Conservation (phyloP, 2,113 vertebrate genomes). For the Irena cyanogastra region DNA sequence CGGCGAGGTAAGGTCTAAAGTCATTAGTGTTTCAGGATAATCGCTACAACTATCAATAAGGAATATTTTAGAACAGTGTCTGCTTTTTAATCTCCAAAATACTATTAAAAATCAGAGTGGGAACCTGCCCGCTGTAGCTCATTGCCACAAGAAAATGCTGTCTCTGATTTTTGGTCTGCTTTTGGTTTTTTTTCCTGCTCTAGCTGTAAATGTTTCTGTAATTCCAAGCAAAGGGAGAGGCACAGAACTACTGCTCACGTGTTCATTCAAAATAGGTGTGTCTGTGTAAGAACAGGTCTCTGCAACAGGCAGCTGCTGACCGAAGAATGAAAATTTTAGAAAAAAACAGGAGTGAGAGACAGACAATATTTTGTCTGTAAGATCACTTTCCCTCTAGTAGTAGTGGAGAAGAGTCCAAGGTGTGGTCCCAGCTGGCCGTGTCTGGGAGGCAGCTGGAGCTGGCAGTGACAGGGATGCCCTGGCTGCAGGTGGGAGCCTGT, state of each 20-base stretch:
- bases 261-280: too few relatives aligned
- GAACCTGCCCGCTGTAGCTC: background rate
- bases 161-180: background rate
- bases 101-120: background rate
- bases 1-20: background rate
- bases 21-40: background rate
- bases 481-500: background rate
- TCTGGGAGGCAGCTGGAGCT: background rate
- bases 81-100: background rate
- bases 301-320: background rate
- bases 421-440: background rate
- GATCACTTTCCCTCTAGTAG: background rate
- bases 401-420: fast-evolving
- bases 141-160: background rate
- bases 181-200: background rate
- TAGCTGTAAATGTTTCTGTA: background rate
- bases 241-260: background rate
- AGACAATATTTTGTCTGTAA: too few relatives aligned
- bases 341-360: background rate
- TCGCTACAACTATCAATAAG: background rate
- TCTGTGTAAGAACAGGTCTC: background rate
- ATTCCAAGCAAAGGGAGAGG: background rate
- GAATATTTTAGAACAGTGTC: background rate
- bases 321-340: background rate
- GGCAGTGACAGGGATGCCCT: background rate